Evolutionary conservation across 2,797 vertebrate genomes (phyloP).

Genomic region (Taeniopygia guttata): DNA sequence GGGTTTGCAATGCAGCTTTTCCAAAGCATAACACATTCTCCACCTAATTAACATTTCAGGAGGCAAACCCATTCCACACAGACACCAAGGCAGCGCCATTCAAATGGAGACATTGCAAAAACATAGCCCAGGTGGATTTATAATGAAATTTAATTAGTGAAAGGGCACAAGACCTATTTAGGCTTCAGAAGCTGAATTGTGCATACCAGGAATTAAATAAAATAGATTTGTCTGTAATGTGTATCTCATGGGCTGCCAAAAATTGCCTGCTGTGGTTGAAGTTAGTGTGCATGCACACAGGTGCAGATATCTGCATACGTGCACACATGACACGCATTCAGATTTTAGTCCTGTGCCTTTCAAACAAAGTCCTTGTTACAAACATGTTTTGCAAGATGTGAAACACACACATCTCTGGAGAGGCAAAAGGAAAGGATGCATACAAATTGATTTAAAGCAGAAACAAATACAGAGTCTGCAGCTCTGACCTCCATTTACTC

Average conservation of each 20-base stretch:
- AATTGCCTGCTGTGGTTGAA: background rate
- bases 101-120: conserved; percentile 55
- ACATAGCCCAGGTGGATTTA: conserved; percentile 57
- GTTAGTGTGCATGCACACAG: background rate
- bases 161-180: conserved; percentile 32
- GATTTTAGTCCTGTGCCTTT: background rate
- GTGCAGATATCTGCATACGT: fast-evolving
- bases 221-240: background rate
- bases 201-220: background rate
- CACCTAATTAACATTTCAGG: conserved; percentile 73
- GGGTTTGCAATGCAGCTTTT: conserved; percentile 58
- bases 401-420: background rate
- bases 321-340: background rate
- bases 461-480: background rate
- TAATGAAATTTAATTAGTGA: conserved; percentile 66
- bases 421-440: background rate
- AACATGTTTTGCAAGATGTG: background rate
- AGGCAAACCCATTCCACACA: conserved; percentile 44
- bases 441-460: background rate
- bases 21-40: conserved; percentile 52
- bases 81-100: conserved; percentile 8
- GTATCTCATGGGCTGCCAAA: background rate
- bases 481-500: background rate
- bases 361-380: background rate
- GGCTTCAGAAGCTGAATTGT: background rate